phyloP scores from a whole-genome alignment of 2,888 invertebrate genomes.

The Drosophila sordidapex region DNA sequence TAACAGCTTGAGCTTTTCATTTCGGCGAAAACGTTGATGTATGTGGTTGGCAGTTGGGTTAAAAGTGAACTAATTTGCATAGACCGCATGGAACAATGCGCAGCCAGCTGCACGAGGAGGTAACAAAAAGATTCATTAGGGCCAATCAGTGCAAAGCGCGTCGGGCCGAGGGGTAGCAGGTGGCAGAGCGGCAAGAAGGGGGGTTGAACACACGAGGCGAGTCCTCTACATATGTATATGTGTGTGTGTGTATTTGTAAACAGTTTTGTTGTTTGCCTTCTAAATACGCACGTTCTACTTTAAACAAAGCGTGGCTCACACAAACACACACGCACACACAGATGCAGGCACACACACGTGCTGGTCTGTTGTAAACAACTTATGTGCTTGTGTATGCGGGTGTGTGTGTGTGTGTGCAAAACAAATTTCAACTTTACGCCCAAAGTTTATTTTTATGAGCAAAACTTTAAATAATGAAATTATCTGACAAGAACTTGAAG shows the following conservation, averaged over 20 bases:
- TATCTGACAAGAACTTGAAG: conserved; percentile 76
- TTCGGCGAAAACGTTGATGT: conserved; percentile 18
- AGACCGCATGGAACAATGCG: conserved; percentile 77
- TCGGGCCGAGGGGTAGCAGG: conserved; percentile 34
- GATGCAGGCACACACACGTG: conserved; percentile 10
- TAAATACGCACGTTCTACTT: conserved; percentile 78
- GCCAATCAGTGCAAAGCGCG: conserved; percentile 77
- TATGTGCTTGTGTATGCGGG: conserved; percentile 1
- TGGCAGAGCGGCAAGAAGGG: conserved; percentile 12
- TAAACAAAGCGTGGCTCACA: conserved; percentile 63
- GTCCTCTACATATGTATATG: conserved; percentile 16
- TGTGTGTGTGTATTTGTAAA: conserved; percentile 56
- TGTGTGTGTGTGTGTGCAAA: conserved; percentile 60
- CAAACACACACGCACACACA: conserved; percentile 29
- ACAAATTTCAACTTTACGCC: conserved; percentile 77
- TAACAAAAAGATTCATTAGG: conserved; percentile 78
- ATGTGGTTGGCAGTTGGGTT: conserved; percentile 56
- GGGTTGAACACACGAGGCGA: conserved; percentile 31
- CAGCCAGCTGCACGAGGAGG: conserved; percentile 73
- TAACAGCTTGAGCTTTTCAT: conserved; percentile 24
- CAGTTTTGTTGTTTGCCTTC: conserved; percentile 74
- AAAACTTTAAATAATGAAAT: conserved; percentile 77
- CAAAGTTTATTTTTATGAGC: conserved; percentile 76
- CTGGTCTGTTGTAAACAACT: conserved; percentile 63
- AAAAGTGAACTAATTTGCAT: conserved; percentile 78